Conservation (phyloP, 2,113 vertebrate species). For the Ivindomyrus marchei region DNA sequence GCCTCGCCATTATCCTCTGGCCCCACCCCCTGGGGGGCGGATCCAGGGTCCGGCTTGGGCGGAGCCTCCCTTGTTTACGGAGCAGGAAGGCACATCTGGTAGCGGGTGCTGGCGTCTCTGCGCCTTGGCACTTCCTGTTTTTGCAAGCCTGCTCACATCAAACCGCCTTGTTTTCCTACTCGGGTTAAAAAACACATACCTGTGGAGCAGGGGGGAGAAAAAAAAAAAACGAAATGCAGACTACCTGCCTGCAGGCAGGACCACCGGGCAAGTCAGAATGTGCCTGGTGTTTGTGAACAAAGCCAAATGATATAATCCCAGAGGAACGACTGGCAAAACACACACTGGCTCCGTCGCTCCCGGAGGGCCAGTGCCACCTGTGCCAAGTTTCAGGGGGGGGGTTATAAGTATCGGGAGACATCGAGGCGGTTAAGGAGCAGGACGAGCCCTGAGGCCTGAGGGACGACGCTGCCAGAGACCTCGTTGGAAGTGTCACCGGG, state of each 20-base stretch:
- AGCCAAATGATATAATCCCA: neutral
- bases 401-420: neutral
- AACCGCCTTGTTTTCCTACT: neutral
- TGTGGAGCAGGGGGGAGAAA: neutral
- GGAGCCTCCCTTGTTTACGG: neutral
- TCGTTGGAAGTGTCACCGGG: neutral
- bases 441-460: neutral
- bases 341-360: neutral
- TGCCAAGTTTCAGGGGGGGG: neutral
- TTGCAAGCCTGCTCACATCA: conserved; percentile 10
- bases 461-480: neutral
- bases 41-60: neutral
- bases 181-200: neutral
- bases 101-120: neutral
- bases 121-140: conserved; percentile 10
- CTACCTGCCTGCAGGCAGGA: neutral
- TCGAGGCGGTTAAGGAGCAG: neutral
- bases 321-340: neutral
- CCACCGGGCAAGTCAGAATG: neutral
- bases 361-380: neutral
- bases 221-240: neutral
- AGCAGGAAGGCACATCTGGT: neutral
- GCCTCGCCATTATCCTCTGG: neutral
- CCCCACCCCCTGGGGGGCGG: neutral
- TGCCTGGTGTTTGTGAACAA: neutral